These are phyloP conservation scores for Dynastes maya DNA, from an alignment of 2,888 invertebrate genomes.

Conservation along the genomic window DNA sequence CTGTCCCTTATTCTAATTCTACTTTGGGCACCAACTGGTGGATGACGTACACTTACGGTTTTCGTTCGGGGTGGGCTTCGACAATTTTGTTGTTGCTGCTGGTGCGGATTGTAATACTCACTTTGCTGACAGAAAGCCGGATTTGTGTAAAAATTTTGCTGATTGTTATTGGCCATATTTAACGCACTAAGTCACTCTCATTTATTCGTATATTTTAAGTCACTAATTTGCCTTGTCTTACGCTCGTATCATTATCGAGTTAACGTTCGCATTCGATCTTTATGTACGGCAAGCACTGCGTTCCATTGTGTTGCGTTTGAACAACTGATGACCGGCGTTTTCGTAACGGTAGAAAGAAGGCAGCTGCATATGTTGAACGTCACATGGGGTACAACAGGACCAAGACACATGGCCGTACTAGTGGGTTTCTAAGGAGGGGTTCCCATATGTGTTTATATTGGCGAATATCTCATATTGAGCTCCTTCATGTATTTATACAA, in stretches of 20 bases:
- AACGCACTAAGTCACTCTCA: slow-evolving; percentile 24
- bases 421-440: slow-evolving; percentile 33
- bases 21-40: slow-evolving; percentile 68
- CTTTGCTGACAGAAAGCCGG: slow-evolving; percentile 87
- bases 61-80: slow-evolving; percentile 49
- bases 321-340: slow-evolving; percentile 51
- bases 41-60: slow-evolving; percentile 61
- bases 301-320: slow-evolving; percentile 44
- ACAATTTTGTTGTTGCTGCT: slow-evolving; percentile 50
- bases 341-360: slow-evolving; percentile 61
- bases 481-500: neutral
- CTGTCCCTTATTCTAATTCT: slow-evolving; percentile 61
- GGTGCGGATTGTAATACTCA: slow-evolving; percentile 73
- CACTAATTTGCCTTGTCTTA: slow-evolving; percentile 10
- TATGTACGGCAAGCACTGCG: slow-evolving; percentile 26
- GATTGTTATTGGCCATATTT: slow-evolving; percentile 58
- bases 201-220: slow-evolving; percentile 5
- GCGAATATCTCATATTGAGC: neutral
- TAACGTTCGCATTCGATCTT: neutral
- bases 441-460: slow-evolving; percentile 33
- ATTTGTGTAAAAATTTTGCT: slow-evolving; percentile 80
- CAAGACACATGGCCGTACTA: slow-evolving; percentile 37
- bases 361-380: slow-evolving; percentile 70
- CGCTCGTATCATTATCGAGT: slow-evolving; percentile 12
- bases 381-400: slow-evolving; percentile 61